Percentiles rank a stretch among this genome's conserved stretches.
Conservation (phyloP, 2,888 invertebrate species). For the Drosophila cognata region DNA sequence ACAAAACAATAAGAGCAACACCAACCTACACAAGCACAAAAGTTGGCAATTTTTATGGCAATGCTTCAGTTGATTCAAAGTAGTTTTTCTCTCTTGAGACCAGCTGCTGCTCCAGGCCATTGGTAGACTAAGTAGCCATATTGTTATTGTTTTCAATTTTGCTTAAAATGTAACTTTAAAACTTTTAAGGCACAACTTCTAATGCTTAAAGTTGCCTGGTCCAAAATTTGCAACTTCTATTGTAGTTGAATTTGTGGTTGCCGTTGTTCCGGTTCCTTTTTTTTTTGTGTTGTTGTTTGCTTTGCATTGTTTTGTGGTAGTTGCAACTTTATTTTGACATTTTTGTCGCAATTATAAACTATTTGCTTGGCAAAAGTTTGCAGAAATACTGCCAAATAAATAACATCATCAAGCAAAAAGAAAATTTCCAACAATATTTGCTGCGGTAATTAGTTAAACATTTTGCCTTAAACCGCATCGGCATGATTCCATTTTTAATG, state of each 20-base stretch:
- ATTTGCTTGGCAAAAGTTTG: conserved; percentile 62
- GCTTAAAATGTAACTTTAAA: conserved; percentile 34
- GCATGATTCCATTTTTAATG: conserved; percentile 59
- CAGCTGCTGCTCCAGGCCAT: conserved; percentile 12
- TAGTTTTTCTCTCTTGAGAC: conserved; percentile 44
- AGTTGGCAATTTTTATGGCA: conserved; percentile 52
- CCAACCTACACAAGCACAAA: conserved; percentile 5
- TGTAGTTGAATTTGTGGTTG: conserved; percentile 28
- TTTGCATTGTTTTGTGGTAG: conserved; percentile 3
- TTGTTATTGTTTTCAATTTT: conserved; percentile 34
- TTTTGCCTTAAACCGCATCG: conserved; percentile 63
- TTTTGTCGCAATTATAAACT: conserved; percentile 61
- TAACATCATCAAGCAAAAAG: conserved; percentile 16
- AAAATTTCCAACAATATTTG: conserved; percentile 39
- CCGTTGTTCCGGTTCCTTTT: conserved; percentile 13
- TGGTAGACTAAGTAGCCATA: conserved; percentile 15
- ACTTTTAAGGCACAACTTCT: conserved; percentile 4
- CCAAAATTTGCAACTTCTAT: conserved; percentile 28
- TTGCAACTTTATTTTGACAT: conserved; percentile 14
- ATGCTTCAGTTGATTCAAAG: conserved; percentile 31
- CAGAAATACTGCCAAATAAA: conserved; percentile 44
- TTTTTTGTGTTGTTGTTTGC: neutral
- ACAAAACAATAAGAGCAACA: neutral
- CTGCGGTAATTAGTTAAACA: conserved; percentile 70
- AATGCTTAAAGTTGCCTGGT: neutral